Evolutionary conservation across 2,797 vertebrate species (phyloP), one percentile per base, ranked within the genome.

Genomic region (Microcaecilia unicolor): DNA sequence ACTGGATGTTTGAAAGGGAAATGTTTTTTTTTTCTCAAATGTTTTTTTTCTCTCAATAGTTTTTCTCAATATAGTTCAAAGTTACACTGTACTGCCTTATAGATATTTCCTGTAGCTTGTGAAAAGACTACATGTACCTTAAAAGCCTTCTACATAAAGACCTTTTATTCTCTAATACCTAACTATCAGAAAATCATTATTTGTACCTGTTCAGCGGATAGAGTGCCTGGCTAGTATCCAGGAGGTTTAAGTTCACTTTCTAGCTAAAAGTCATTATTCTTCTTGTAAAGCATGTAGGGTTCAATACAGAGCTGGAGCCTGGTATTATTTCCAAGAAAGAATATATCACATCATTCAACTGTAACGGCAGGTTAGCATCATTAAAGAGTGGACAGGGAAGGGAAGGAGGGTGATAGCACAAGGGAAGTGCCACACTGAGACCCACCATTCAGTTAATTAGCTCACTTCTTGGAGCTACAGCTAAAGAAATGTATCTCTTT

Each of bases 1-100:
- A 14, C 7, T 8, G 11, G 3, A 22, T 37, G 15, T 56, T 8
- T 43, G 18, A 15, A 54, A n/a, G 31, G 2, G 8, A 48, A 46
- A 41, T 8, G 18, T 2, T 19, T n/a, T n/a, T n/a, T n/a, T n/a
- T n/a, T n/a, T n/a, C n/a, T n/a, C n/a, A n/a, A n/a, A n/a, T n/a
- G n/a, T n/a, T n/a, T n/a, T n/a, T n/a, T n/a, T n/a, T n/a, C n/a
- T n/a, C n/a, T n/a, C n/a, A n/a, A n/a, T n/a, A n/a, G n/a, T 48
- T 53, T 42, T 1, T 47, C 44, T 39, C 42, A 10, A 13, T 33
- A 22, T 44, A 34, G 48, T 34, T 32, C 36, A 41, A 6, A 48
- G 28, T 41, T 22, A 37, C 15, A 11, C 8, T 18, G 17, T 3
- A n/a, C 20, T 8, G 0, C 12, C 1, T 29, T 52, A 29, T 47